Percentiles rank a stretch among this genome's conserved stretches.
Conservation (phyloP, 2,113 vertebrate genomes). For the Cisticola juncidis region DNA sequence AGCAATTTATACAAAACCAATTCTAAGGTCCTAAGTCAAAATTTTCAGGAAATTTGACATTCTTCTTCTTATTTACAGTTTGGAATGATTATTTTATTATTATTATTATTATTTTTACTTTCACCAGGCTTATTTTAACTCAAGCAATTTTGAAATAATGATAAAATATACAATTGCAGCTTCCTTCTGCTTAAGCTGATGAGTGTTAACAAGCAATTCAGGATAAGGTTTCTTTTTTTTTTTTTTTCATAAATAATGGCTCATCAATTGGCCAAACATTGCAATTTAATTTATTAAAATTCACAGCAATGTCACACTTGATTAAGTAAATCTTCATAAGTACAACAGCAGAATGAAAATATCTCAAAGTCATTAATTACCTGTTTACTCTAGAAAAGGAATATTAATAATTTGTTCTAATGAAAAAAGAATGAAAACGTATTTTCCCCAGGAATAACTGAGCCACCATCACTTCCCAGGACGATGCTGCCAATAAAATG, state of each 20-base stretch:
- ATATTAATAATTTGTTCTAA: neutral
- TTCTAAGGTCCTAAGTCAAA: neutral
- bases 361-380: neutral
- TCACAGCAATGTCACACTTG: neutral
- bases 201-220: neutral
- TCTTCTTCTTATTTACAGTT: neutral
- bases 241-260: neutral
- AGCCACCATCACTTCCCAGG: neutral
- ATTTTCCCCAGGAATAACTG: neutral
- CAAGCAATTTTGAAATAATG: neutral
- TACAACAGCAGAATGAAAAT: neutral
- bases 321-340: neutral
- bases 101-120: neutral
- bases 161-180: neutral
- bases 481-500: neutral
- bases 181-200: neutral
- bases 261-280: neutral
- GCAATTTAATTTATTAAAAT: neutral
- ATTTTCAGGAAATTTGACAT: neutral
- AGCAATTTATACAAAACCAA: neutral
- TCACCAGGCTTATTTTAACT: neutral
- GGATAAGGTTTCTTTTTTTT: neutral
- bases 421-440: neutral
- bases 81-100: neutral
- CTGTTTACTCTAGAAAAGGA: neutral